Evolutionary conservation across 2,888 invertebrate species (phyloP).

Genomic region (Chymomyza amoena): DNA sequence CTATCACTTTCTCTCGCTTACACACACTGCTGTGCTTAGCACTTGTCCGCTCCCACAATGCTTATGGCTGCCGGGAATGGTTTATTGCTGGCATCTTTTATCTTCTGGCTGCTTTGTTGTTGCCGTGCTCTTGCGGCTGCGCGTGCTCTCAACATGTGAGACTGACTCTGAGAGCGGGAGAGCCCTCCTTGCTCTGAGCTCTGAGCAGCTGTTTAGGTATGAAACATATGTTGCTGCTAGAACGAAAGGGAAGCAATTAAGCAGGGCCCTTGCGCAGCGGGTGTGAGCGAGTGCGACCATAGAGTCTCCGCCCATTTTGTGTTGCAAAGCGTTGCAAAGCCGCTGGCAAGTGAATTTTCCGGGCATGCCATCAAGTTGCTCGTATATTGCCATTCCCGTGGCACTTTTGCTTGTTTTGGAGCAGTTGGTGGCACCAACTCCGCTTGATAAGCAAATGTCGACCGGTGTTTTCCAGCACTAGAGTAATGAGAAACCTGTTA

Average conservation of each 20-base stretch:
- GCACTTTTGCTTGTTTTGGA: slow-evolving; percentile 6
- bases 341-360: slow-evolving; percentile 37
- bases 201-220: slow-evolving; percentile 67
- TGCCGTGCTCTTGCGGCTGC: slow-evolving; percentile 24
- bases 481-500: slow-evolving; percentile 72
- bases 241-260: slow-evolving; percentile 51
- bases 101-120: slow-evolving; percentile 32
- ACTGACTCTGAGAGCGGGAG: slow-evolving; percentile 29
- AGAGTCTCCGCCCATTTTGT: slow-evolving; percentile 75
- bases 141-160: slow-evolving; percentile 40
- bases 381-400: slow-evolving; percentile 3
- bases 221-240: slow-evolving; percentile 63
- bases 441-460: background rate
- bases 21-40: slow-evolving; percentile 1
- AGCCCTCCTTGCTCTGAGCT: slow-evolving; percentile 38
- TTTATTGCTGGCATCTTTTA: slow-evolving; percentile 76
- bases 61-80: slow-evolving; percentile 78
- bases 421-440: slow-evolving; percentile 15
- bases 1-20: slow-evolving; percentile 34
- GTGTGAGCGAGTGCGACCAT: slow-evolving; percentile 47
- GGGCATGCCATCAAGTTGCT: slow-evolving; percentile 30
- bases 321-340: slow-evolving; percentile 46
- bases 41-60: slow-evolving; percentile 70
- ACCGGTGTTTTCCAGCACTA: slow-evolving; percentile 45
- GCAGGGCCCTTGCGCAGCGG: slow-evolving; percentile 19